Percentiles rank a stretch among this genome's conserved stretches.
These are phyloP conservation scores for Nycticryphes semicollaris DNA, from an alignment of 2,113 vertebrate genomes.

Conservation along the genomic window DNA sequence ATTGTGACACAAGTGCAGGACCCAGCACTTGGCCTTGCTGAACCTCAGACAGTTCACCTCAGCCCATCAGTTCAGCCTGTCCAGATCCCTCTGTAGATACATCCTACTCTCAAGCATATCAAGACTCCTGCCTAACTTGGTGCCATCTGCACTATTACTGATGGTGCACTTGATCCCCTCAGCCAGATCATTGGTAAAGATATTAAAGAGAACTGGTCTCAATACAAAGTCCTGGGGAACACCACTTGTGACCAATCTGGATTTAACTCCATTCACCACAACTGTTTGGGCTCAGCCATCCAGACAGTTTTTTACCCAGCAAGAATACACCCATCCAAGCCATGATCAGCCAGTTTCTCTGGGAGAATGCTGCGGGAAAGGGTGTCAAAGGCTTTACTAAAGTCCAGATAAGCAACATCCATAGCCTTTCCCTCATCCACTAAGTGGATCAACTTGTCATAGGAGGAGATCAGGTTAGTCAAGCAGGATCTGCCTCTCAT, in stretches of 20 bases:
- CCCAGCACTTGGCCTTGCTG: not conserved
- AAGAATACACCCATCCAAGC: not conserved
- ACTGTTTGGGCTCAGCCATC: not conserved
- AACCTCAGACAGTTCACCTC: not conserved
- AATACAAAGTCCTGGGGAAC: not conserved
- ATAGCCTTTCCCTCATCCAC: not conserved
- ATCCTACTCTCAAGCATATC: not conserved
- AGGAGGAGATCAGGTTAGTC: not conserved
- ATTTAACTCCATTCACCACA: not conserved
- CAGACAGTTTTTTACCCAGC: not conserved
- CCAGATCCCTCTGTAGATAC: not conserved
- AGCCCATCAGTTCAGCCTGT: not conserved
- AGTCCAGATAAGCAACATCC: not conserved
- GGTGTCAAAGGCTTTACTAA: not conserved
- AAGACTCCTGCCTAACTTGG: not conserved
- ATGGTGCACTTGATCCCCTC: not conserved
- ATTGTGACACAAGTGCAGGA: not conserved
- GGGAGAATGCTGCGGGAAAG: not conserved
- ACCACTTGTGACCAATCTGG: not conserved
- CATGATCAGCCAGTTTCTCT: not conserved
- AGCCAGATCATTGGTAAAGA: not conserved
- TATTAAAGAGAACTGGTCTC: not conserved
- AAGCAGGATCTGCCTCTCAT: not conserved
- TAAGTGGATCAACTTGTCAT: not conserved
- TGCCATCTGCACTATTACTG: not conserved